Conservation (phyloP, 2,888 invertebrate species). For the Dendrolimus houi region DNA sequence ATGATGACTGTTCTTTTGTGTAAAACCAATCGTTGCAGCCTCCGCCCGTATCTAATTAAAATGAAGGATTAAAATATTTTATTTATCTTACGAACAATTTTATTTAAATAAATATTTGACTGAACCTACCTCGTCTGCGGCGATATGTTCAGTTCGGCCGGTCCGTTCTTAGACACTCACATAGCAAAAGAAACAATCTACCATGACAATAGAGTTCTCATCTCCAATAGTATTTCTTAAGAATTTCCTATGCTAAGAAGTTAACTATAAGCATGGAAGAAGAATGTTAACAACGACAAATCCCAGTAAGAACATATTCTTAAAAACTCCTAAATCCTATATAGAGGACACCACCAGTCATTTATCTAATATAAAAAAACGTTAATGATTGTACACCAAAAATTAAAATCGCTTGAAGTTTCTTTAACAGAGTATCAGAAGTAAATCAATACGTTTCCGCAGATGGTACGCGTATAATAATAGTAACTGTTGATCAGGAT, state of each 20-base stretch:
- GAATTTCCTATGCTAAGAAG: constrained; percentile 7
- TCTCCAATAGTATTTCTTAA: constrained; percentile 69
- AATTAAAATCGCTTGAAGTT: too few species aligned
- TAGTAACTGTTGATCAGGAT: constrained; percentile 3
- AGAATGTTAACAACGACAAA: too few species aligned
- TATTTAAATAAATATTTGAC: constrained; percentile 41
- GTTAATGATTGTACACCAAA: too few species aligned
- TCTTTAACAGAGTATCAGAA: too few species aligned
- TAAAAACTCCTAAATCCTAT: too few species aligned
- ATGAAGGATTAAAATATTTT: constrained; percentile 55
- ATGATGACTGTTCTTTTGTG: constrained; percentile 71
- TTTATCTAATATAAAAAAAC: too few species aligned
- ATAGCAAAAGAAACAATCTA: constrained; percentile 74
- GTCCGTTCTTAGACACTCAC: constrained; percentile 63
- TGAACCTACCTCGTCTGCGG: constrained; percentile 71
- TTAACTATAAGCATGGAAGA: too few species aligned
- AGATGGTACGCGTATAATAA: background rate
- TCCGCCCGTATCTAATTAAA: constrained; percentile 59
- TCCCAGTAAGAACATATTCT: too few species aligned
- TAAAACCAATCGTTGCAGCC: constrained; percentile 41
- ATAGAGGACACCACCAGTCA: too few species aligned
- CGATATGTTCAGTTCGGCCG: constrained; percentile 61
- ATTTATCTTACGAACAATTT: constrained; percentile 25
- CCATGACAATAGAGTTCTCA: constrained; percentile 71
- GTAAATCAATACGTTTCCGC: too few species aligned